Base-by-base conservation (phyloP, 2,797 vertebrate species). In the Atherinosoma microstoma region DNA sequence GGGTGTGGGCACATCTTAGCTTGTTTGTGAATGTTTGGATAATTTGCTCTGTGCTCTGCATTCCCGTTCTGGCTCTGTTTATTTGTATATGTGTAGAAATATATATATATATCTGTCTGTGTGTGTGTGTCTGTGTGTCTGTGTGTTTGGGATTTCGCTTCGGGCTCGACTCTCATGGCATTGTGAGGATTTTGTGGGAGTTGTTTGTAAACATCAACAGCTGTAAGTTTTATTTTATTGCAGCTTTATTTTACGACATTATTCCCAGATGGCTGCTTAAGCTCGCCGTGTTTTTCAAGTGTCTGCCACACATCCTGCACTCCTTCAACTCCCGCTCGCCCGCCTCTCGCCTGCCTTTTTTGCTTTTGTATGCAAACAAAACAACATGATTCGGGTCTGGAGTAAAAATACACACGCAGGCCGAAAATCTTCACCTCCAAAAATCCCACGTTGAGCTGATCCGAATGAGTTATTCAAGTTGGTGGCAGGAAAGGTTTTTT, bases 131-230 rank as follows among this genome's bases (percentile, higher is more conserved):
- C 49, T 62, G 47, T 70, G 42, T 70, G 53, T 61, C 64, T 75
- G 57, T 64, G 63, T 63, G 38, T 78, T 27, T 77, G 68, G 56
- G 73, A 76, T 71, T 65, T 59, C 70, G 80, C 60, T 75, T 57
- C 29, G 64, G 63, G 78, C 81, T 83, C 15, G 45, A 76, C 60
- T 85, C 84, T 82, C 56, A 67, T 79, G 79, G 84, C 89, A 86
- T 87, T 84, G 77, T 77, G 81, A 79, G 64, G 62, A 78, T 84
- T 84, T 75, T 77, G 63, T 73, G 64, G 76, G 79, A 78, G 73
- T 84, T 94, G 91, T 94, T 94, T 91, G 93, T 93, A 93, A 94
- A 93, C 89, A 93, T 88, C 83, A 87, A 76, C 85, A 83, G 84
- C 85, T 89, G 84, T 87, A 78, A 80, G 84, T 88, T 92, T 87